Evolutionary conservation across 2,797 vertebrate genomes (phyloP).

Genomic region (Xenentodon cancila): DNA sequence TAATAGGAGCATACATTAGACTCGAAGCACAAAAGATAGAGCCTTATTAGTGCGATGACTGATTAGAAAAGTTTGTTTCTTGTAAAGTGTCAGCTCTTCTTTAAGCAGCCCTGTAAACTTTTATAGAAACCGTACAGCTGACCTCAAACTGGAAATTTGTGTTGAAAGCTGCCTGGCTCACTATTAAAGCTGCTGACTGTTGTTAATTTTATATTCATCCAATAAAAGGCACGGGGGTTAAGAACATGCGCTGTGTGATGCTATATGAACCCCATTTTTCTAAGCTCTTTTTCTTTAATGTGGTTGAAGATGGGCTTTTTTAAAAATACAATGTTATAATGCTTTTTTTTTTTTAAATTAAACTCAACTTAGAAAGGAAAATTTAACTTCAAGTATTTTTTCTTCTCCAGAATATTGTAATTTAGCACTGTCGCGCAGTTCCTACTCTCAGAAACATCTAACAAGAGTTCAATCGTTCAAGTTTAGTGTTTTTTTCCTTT

Average conservation of each 20-base stretch:
- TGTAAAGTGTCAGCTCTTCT: constrained; percentile 84
- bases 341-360: constrained; percentile 31
- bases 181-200: constrained; percentile 86
- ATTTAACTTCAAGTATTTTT: constrained; percentile 6
- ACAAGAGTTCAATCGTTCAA: not conserved
- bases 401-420: not conserved
- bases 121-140: constrained; percentile 91
- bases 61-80: constrained; percentile 85
- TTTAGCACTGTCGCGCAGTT: not conserved
- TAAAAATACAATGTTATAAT: constrained; percentile 32
- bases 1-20: constrained; percentile 67
- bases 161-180: constrained; percentile 86
- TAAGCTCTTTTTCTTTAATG: constrained; percentile 43
- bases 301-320: constrained; percentile 41
- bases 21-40: constrained; percentile 58
- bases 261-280: constrained; percentile 45
- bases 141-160: constrained; percentile 96
- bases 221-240: constrained; percentile 91
- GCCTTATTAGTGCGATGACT: constrained; percentile 81
- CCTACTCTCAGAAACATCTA: not conserved
- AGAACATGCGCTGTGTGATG: constrained; percentile 53
- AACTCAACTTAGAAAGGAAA: constrained; percentile 17
- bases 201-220: constrained; percentile 98
- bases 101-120: constrained; percentile 91
- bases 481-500: not conserved